Evolutionary conservation across 2,888 invertebrate genomes (phyloP).

Genomic region (Ischnus inquisitorius): DNA sequence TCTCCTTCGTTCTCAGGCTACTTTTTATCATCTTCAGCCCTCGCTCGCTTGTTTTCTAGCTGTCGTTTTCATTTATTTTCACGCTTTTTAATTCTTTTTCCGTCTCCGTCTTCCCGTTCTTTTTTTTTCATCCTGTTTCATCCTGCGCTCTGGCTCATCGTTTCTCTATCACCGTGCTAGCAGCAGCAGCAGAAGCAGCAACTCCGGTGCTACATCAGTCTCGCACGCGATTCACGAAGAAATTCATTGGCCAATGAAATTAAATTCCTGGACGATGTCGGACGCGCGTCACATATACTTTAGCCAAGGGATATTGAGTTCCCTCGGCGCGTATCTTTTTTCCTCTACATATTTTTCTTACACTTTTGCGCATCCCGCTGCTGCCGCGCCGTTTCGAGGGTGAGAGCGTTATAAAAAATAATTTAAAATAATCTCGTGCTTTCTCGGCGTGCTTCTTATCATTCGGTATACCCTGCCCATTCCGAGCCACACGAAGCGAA

Average conservation of each 20-base stretch:
- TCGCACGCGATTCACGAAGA: slow-evolving; percentile 77
- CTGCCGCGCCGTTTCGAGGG: background rate
- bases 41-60: slow-evolving; percentile 11
- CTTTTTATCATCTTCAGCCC: slow-evolving; percentile 33
- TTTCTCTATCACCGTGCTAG: slow-evolving; percentile 63
- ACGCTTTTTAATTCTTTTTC: background rate
- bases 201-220: slow-evolving; percentile 64
- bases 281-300: slow-evolving; percentile 47
- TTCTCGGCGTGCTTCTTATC: slow-evolving; percentile 61
- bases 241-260: slow-evolving; percentile 79
- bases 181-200: slow-evolving; percentile 46
- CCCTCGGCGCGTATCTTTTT: slow-evolving; percentile 64
- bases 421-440: slow-evolving; percentile 76
- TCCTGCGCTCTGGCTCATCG: slow-evolving; percentile 52
- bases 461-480: slow-evolving; percentile 10
- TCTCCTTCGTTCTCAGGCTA: slow-evolving; percentile 35
- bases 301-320: slow-evolving; percentile 75
- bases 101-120: background rate
- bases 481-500: background rate
- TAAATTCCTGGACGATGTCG: slow-evolving; percentile 73
- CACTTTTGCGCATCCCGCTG: slow-evolving; percentile 7
- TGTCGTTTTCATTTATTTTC: slow-evolving; percentile 28
- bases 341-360: slow-evolving; percentile 31
- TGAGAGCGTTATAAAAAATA: slow-evolving; percentile 72
- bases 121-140: slow-evolving; percentile 25